Evolutionary conservation across 2,888 invertebrate species (phyloP), one percentile per base, ranked within the genome.

Genomic region (Nemurella pictetii): DNA sequence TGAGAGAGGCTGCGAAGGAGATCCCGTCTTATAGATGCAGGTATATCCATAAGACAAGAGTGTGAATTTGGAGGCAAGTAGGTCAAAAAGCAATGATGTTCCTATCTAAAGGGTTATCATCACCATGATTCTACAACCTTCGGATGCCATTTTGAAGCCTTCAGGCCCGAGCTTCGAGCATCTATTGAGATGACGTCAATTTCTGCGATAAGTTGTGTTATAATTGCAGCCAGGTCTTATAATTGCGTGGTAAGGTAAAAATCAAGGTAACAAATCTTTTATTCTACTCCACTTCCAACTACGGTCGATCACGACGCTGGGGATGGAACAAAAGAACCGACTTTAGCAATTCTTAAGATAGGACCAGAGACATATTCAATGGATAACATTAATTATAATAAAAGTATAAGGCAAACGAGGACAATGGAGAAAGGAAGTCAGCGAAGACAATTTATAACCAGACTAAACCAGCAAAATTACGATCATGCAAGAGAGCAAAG

Each of bases 381-480:
- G 55, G 55, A 12, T 7, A 55, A 55, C 55, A 55, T 55, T 55
- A 55, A 55, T 55, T 55, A 55, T 55, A 55, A 55, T 55, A 55
- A 55, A 55, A 55, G 55, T 55, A 55, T 55, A 75, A 75, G 75
- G 75, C 27, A 75, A 75, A 75, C 75, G 75, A 28, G 75, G 28
- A 75, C 75, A 75, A 75, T 75, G 75, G 75, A 75, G 75, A 75
- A 75, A 75, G 75, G 75, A 75, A 75, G 28, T 75, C 28, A 15
- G 28, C 28, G 75, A 75, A 75, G 75, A 75, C 9, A 55, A 55
- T 55, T 55, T 55, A 55, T 55, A 55, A 55, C 55, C 9, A 55
- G 55, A 55, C 55, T 55, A 55, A 55, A 55, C 55, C 55, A 12
- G 55, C 55, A 55, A 55, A 55, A 55, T 55, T 55, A 12, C 55